These are phyloP conservation scores for Struthio camelus DNA, from an alignment of 2,113 vertebrate genomes.

Conservation along the genomic window DNA sequence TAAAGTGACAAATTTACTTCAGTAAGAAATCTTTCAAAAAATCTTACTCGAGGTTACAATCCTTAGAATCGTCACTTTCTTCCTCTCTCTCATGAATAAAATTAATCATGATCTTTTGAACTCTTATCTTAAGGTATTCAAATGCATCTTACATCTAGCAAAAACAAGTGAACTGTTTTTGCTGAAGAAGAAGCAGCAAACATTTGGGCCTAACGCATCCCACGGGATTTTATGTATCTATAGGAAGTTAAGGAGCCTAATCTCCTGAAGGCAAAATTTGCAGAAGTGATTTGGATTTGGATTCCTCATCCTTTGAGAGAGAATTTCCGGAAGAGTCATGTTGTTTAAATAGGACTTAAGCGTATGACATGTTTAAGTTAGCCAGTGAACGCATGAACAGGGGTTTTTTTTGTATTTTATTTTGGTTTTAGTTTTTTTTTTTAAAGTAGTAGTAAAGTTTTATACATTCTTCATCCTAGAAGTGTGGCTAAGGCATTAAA, in stretches of 20 bases:
- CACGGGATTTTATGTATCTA: neutral
- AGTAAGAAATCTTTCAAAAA: neutral
- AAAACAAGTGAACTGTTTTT: neutral
- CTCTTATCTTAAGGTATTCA: neutral
- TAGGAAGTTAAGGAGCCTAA: neutral
- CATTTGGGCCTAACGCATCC: neutral
- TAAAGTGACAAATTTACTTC: neutral
- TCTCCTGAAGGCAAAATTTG: neutral
- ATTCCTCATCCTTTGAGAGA: neutral
- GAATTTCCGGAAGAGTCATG: neutral
- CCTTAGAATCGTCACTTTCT: neutral
- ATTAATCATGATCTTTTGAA: neutral
- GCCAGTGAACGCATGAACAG: neutral
- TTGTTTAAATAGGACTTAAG: neutral
- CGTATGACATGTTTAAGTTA: neutral
- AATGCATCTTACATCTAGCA: neutral
- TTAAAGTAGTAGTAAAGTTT: neutral
- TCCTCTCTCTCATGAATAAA: neutral
- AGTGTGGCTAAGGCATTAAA: neutral
- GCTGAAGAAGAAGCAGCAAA: neutral
- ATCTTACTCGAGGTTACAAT: neutral
- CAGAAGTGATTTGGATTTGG: neutral
- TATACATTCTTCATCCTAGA: neutral
- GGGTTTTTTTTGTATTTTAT: neutral
- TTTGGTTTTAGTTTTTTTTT: neutral